These are phyloP conservation scores for Eupeodes corollae DNA, from an alignment of 1,140 invertebrate genomes.

Conservation along the genomic window DNA sequence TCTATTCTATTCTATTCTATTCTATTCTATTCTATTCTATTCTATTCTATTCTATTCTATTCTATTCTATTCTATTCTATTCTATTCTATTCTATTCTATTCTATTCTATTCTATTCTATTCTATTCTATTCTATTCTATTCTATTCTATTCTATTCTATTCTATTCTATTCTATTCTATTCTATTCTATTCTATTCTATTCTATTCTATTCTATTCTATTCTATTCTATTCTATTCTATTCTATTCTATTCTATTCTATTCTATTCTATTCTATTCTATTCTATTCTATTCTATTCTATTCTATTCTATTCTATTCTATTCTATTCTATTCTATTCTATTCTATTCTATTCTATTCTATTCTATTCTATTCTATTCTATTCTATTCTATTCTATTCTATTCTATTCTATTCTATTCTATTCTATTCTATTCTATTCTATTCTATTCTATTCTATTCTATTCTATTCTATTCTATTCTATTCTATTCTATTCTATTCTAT, in stretches of 20 bases:
- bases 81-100: conserved; percentile 1
- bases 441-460: background rate
- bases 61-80: conserved; percentile 1
- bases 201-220: background rate
- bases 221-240: background rate
- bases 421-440: background rate
- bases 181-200: background rate
- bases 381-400: background rate
- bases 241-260: background rate
- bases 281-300: background rate
- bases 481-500: background rate
- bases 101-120: conserved; percentile 1
- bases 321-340: background rate
- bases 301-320: background rate
- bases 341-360: background rate
- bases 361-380: background rate
- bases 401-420: background rate
- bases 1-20: background rate
- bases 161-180: background rate
- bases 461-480: background rate
- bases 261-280: background rate
- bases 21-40: conserved; percentile 1
- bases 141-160: conserved; percentile 1
- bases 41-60: conserved; percentile 1
- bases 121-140: conserved; percentile 1